phyloP scores from a whole-genome alignment of 92 coral and sea anemone species.

The Epizoanthus fatuus region DNA sequence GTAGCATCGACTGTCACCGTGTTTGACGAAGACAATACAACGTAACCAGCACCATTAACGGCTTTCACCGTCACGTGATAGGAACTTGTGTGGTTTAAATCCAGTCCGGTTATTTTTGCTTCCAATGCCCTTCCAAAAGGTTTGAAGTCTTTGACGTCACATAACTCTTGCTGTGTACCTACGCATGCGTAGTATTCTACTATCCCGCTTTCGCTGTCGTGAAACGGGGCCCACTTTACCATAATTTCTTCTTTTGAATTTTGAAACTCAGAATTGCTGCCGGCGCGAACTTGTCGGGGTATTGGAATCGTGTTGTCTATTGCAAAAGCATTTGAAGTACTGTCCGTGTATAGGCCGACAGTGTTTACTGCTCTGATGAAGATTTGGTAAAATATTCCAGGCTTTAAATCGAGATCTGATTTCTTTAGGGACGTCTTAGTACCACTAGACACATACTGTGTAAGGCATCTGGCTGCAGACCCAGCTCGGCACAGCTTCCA shows the following conservation, averaged over 20 bases:
- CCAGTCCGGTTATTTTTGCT: conserved; percentile 67
- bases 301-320: conserved; percentile 69
- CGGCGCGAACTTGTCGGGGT: conserved; percentile 76
- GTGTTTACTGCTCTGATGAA: conserved; percentile 80
- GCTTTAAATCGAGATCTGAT: conserved; percentile 58
- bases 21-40: conserved; percentile 67
- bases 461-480: conserved; percentile 40
- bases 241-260: conserved; percentile 66
- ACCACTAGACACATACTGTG: conserved; percentile 72
- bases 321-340: conserved; percentile 50
- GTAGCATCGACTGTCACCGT: conserved; percentile 79
- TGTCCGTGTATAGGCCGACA: conserved; percentile 63
- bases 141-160: conserved; percentile 71
- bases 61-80: conserved; percentile 82
- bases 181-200: conserved; percentile 75
- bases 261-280: conserved; percentile 65
- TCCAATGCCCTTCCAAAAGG: conserved; percentile 46
- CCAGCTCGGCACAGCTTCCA: conserved; percentile 83
- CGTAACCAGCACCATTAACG: conserved; percentile 79
- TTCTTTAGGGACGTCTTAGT: conserved; percentile 48
- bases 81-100: conserved; percentile 61
- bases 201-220: conserved; percentile 73
- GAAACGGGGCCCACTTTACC: conserved; percentile 85
- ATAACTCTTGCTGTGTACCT: conserved; percentile 68
- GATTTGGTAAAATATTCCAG: conserved; percentile 71